Base-by-base conservation (phyloP, 2,113 vertebrate species). In the Tragelaphus buxtoni region DNA sequence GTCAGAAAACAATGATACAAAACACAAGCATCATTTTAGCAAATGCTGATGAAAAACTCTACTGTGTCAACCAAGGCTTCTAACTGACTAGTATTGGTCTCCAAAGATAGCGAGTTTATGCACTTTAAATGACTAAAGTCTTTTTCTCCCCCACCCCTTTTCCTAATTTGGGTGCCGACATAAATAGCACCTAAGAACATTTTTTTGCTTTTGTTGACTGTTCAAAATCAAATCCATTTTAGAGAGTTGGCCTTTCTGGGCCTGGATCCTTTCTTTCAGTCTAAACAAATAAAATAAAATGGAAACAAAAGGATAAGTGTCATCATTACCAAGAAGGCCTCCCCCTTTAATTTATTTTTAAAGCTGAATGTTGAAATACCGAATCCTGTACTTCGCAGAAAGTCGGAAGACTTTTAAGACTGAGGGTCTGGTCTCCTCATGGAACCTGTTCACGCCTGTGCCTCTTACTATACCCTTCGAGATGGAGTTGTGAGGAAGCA, bases 391-490 rank as follows among this genome's bases (percentile, higher is more conserved):
- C 3, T 10, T 2, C 7, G 7, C 39, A 14, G 5, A 49, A 18
- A 80, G 63, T 94, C 42, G 13, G 51, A 55, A 51, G 94, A 5
- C 35, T 2, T 65, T 45, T 20, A 0, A 24, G 20, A 14, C 79
- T 0, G 42, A 69, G 7, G 74, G 83, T 47, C 5, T 2, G 13
- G 42, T 12, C 51, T 81, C 17, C 26, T 76, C 88, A 81, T 93
- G 87, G 85, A 83, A 84, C 77, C 47, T 92, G 98, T 98, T 97
- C 86, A 61, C 28, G 63, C 35, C 88, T 49, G 35, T 32, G 56
- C 91, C 58, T 98, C 98, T 98, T 86, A 98, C 98, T 98, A 97
- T 98, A 97, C 98, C 97, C 98, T 97, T 98, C 92, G 87, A 94
- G 98, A 98, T 85, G 95, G 17, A 55, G 96, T 86, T 98, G 98